A percentile compares a stretch with the other conserved stretches of the same genome.
Evolutionary conservation across 1,140 invertebrate genomes (phyloP).

Genomic region (Atta cephalotes): DNA sequence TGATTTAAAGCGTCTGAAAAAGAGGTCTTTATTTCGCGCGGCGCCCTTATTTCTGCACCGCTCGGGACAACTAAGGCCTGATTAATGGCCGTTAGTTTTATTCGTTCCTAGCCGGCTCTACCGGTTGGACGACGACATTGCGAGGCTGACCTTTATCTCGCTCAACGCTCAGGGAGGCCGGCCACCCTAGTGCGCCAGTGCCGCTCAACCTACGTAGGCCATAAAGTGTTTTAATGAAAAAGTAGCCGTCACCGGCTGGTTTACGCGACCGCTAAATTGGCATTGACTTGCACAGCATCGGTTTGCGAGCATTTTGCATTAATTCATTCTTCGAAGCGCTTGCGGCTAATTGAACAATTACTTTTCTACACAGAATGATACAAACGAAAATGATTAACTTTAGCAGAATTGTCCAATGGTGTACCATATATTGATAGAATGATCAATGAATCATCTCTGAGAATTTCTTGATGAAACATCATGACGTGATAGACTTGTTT

Average conservation of each 20-base stretch:
- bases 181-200: constrained; percentile 31
- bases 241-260: constrained; percentile 8
- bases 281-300: not conserved
- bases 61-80: constrained; percentile 78
- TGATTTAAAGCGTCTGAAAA: constrained; percentile 82
- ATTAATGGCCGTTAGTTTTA: constrained; percentile 84
- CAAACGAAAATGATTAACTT: constrained; percentile 31
- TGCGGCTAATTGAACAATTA: constrained; percentile 24
- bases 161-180: constrained; percentile 22
- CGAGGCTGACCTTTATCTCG: constrained; percentile 77
- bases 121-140: constrained; percentile 51
- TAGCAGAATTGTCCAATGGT: not conserved
- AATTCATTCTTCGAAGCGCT: constrained; percentile 20
- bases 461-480: constrained; percentile 9
- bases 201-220: constrained; percentile 31
- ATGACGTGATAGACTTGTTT: not conserved
- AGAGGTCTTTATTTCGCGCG: constrained; percentile 81
- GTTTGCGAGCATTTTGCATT: constrained; percentile 25
- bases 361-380: not conserved
- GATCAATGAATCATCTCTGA: not conserved
- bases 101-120: constrained; percentile 73
- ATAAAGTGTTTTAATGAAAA: constrained; percentile 61
- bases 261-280: constrained; percentile 35
- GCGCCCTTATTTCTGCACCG: constrained; percentile 75
- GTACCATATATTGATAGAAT: constrained; percentile 10